These are phyloP conservation scores for Ctena decussata DNA, from an alignment of 2,888 invertebrate species.

Conservation along the genomic window DNA sequence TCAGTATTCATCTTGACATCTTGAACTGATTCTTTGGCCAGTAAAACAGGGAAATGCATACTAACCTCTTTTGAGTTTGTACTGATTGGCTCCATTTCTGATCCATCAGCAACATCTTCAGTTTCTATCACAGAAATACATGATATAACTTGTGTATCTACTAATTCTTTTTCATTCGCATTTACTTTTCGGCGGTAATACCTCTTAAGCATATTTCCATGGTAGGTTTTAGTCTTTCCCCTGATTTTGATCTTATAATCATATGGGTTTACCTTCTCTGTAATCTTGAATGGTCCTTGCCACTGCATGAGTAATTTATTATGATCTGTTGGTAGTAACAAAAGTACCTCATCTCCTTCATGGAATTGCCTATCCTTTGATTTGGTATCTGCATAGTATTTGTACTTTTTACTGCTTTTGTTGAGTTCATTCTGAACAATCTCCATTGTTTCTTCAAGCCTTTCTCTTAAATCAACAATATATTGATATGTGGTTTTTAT, in stretches of 20 bases:
- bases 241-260: not conserved
- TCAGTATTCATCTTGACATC: not conserved
- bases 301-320: conserved; percentile 7
- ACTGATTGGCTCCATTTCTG: not conserved
- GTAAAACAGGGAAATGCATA: not conserved
- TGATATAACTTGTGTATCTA: too few species aligned
- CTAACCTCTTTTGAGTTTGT: too few species aligned
- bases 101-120: not conserved
- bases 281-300: not conserved
- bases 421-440: conserved; percentile 37
- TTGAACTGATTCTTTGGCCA: not conserved
- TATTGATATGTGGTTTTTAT: conserved; percentile 59
- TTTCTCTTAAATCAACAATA: conserved; percentile 48
- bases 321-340: not conserved
- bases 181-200: too few species aligned
- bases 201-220: not conserved
- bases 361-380: not conserved
- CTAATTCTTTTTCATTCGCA: too few species aligned
- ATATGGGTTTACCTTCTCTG: not conserved
- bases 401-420: not conserved
- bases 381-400: not conserved
- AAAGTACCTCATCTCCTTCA: not conserved
- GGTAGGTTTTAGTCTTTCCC: not conserved
- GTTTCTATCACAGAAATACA: conserved; percentile 1
- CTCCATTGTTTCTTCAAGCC: conserved; percentile 48